phyloP scores from a whole-genome alignment of 2,113 vertebrate genomes.

The Lamprotornis superbus region DNA sequence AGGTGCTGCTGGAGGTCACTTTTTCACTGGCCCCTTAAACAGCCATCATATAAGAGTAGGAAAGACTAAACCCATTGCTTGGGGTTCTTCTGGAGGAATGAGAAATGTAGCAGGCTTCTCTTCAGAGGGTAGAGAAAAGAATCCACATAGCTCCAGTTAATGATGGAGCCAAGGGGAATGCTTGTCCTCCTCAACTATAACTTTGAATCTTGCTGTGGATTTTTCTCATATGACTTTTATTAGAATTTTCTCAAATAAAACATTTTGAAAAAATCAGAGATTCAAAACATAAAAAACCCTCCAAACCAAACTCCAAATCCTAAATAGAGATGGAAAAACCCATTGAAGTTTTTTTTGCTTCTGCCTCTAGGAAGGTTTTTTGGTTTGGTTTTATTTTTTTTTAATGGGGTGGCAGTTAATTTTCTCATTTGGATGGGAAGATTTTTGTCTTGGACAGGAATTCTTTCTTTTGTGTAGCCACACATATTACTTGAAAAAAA shows the following conservation, averaged over 20 bases:
- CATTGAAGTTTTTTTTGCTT: background rate
- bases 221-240: background rate
- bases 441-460: background rate
- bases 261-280: background rate
- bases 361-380: background rate
- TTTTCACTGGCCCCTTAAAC: background rate
- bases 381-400: background rate
- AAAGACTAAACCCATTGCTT: background rate
- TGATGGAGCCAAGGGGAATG: background rate
- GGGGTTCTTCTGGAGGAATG: background rate
- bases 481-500: background rate
- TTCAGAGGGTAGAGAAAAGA: background rate
- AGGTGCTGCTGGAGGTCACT: background rate
- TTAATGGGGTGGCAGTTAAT: fast-evolving
- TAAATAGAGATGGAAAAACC: fast-evolving
- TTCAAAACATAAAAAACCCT: background rate
- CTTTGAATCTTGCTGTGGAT: background rate
- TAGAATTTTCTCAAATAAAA: background rate
- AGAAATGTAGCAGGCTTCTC: background rate
- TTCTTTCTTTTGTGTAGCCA: background rate
- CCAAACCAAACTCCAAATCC: fast-evolving
- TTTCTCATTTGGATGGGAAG: background rate
- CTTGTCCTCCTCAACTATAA: background rate
- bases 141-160: background rate
- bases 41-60: background rate